These are phyloP conservation scores for Ammodramus savannarum DNA, from an alignment of 2,113 vertebrate species.

Conservation along the genomic window DNA sequence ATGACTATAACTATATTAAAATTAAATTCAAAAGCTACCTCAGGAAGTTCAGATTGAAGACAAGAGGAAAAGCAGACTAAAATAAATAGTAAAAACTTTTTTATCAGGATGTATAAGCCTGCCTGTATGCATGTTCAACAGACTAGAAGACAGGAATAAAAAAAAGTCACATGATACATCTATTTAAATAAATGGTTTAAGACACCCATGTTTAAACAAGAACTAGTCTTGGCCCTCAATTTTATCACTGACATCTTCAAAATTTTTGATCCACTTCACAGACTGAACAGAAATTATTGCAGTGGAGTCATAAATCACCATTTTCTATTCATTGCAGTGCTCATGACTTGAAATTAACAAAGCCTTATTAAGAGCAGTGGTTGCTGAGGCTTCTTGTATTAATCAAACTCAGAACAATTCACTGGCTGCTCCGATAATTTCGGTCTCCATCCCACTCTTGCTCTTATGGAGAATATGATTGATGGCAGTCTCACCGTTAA, in stretches of 20 bases:
- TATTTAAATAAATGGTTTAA: not conserved
- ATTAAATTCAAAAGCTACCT: not conserved
- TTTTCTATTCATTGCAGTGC: not conserved
- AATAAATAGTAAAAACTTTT: not conserved
- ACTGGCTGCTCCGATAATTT: not conserved
- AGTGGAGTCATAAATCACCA: conserved; percentile 11
- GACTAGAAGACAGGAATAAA: not conserved
- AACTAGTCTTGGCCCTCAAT: not conserved
- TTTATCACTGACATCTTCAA: not conserved
- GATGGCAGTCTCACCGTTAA: conserved; percentile 84
- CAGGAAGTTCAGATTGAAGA: not conserved
- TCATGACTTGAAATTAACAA: conserved; percentile 58
- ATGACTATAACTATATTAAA: not conserved
- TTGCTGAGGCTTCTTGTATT: conserved; percentile 27
- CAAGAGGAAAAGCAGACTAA: not conserved
- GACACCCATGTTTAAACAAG: not conserved
- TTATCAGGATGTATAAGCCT: not conserved
- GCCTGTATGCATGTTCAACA: not conserved
- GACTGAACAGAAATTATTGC: conserved; percentile 9
- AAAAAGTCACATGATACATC: not conserved
- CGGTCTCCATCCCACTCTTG: not conserved
- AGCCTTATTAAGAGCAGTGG: conserved; percentile 26
- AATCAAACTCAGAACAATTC: conserved; percentile 43
- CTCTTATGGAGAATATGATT: not conserved
- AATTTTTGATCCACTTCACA: conserved; percentile 42